Percentiles rank a stretch among this genome's conserved stretches.
phyloP scores from a whole-genome alignment of 1,140 invertebrate genomes.

The Aphaenogaster ashmeadi region DNA sequence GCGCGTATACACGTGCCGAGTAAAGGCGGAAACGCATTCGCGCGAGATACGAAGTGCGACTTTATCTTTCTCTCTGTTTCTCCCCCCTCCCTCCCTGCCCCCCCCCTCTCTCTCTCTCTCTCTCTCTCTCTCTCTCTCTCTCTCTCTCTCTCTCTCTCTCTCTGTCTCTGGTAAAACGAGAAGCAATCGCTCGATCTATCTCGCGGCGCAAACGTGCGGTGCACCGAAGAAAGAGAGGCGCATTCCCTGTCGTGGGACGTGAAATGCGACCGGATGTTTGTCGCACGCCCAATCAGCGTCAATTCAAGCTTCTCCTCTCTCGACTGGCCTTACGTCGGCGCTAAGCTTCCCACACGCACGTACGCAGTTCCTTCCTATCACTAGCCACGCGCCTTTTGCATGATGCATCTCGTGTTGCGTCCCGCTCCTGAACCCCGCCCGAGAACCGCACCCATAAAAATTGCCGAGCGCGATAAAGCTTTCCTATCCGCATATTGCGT shows the following conservation, averaged over 20 bases:
- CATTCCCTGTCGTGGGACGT: conserved; percentile 69
- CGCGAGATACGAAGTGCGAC: conserved; percentile 1
- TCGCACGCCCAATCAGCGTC: conserved; percentile 80
- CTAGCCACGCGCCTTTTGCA: conserved; percentile 53
- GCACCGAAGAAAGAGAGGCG: conserved; percentile 49
- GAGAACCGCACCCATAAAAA: not conserved
- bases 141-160: not conserved
- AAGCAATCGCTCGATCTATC: conserved; percentile 32
- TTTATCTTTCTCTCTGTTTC: not conserved
- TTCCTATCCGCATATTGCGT: not conserved
- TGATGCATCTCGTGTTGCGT: conserved; percentile 23
- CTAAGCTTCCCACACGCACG: conserved; percentile 60
- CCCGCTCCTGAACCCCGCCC: not conserved
- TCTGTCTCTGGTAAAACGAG: conserved; percentile 19
- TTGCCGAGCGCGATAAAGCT: conserved; percentile 2
- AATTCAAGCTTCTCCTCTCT: conserved; percentile 77
- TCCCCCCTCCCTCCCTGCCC: not conserved
- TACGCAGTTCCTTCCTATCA: conserved; percentile 48
- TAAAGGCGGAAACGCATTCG: conserved; percentile 46
- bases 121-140: not conserved
- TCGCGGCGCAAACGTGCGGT: not conserved
- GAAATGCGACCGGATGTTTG: conserved; percentile 81
- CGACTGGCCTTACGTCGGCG: conserved; percentile 61
- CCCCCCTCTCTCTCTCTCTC: no score
- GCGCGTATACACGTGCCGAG: not conserved